Percentiles rank a stretch among this genome's conserved stretches.
These are phyloP conservation scores for Eurypyga helias DNA, from an alignment of 2,113 vertebrate species.

Conservation along the genomic window DNA sequence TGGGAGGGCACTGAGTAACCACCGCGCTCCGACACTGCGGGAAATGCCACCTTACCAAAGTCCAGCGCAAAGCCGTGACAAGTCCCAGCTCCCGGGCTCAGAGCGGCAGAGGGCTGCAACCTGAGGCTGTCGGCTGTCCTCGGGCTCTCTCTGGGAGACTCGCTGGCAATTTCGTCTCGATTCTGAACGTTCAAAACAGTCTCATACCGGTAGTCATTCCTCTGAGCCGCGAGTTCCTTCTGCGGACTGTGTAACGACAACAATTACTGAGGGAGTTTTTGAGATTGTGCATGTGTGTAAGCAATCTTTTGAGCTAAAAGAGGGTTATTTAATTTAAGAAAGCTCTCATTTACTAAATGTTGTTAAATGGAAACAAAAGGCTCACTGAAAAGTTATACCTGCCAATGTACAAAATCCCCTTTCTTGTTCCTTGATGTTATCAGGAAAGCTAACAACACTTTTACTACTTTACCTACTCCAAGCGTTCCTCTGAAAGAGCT, in stretches of 20 bases:
- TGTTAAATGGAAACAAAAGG: neutral
- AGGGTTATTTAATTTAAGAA: neutral
- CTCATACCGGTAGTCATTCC: neutral
- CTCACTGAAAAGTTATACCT: neutral
- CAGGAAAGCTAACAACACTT: neutral
- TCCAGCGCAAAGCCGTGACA: neutral
- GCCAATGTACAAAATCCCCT: neutral
- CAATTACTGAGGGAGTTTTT: neutral
- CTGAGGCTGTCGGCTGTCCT: neutral
- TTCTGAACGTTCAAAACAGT: neutral
- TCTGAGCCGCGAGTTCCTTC: neutral
- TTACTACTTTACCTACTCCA: neutral
- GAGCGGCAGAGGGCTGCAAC: neutral
- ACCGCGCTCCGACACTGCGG: neutral
- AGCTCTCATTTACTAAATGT: neutral
- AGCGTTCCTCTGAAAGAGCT: neutral
- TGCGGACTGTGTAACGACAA: neutral
- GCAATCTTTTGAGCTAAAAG: neutral
- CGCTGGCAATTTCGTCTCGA: neutral
- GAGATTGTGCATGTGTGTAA: neutral
- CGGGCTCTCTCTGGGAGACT: neutral
- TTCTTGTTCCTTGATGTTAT: neutral
- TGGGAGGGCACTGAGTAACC: neutral
- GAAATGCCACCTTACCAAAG: conserved; percentile 28
- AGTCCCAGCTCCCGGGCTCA: neutral